phyloP scores from a whole-genome alignment of 53 echinoderm and acorn worm species.

The Zoroaster sp. region DNA sequence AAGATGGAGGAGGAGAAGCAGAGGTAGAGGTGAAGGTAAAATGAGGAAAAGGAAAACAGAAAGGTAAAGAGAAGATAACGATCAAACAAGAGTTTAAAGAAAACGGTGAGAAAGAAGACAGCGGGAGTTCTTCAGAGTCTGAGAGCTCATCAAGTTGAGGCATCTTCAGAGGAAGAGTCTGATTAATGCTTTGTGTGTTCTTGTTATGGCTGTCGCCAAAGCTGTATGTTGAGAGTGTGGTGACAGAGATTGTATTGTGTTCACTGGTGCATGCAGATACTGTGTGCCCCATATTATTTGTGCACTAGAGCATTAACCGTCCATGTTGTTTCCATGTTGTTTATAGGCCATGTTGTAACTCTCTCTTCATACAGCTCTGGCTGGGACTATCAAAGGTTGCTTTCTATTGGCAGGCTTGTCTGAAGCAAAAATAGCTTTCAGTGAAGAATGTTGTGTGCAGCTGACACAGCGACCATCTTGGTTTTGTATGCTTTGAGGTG shows the following conservation, averaged over 20 bases:
- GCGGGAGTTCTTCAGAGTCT: conserved; percentile 36
- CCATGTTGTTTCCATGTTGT: neutral
- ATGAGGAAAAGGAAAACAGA: conserved; percentile 43
- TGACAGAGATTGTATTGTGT: neutral
- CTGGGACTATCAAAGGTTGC: no score
- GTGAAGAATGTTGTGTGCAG: no score
- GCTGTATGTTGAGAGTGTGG: neutral
- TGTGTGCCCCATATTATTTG: no score
- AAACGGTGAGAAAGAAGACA: conserved; percentile 26
- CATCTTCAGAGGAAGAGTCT: conserved; percentile 48
- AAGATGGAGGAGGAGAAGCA: neutral
- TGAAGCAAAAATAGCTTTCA: no score
- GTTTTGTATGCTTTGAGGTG: neutral
- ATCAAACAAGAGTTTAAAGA: conserved; percentile 46
- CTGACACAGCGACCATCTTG: neutral
- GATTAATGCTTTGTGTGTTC: no score
- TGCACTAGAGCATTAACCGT: neutral
- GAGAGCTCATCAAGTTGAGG: conserved; percentile 59
- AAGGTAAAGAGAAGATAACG: conserved; percentile 41
- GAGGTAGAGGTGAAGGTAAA: no score
- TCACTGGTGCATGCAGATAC: neutral
- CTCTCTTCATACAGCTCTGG: no score
- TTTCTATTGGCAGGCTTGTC: no score
- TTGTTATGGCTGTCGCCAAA: neutral
- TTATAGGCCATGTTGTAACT: no score